Percentiles rank a stretch among this genome's conserved stretches.
These are phyloP conservation scores for Meteorus cinctellus DNA, from an alignment of 2,888 invertebrate genomes.

Conservation along the genomic window DNA sequence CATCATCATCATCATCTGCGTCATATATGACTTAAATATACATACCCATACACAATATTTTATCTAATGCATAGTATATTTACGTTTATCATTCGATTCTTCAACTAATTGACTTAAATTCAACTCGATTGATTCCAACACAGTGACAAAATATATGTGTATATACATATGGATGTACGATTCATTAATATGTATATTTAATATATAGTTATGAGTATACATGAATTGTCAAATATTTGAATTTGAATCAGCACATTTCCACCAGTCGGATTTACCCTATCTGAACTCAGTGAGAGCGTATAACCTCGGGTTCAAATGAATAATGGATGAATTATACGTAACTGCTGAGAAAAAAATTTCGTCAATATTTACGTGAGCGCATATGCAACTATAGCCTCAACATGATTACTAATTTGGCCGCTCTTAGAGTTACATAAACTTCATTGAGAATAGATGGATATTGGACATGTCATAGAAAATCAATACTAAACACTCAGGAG, in stretches of 20 bases:
- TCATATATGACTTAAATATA: no score
- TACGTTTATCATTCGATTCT: no score
- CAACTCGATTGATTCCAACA: no score
- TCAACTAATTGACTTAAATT: no score
- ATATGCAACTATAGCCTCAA: no score
- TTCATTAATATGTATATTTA: neutral
- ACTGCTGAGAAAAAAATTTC: no score
- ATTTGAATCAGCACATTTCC: slow-evolving; percentile 62
- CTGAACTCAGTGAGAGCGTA: slow-evolving; percentile 51
- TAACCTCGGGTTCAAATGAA: slow-evolving; percentile 57
- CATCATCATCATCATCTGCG: neutral
- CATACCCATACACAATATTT: no score
- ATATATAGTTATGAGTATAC: slow-evolving; percentile 16
- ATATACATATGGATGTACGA: neutral
- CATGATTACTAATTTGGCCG: no score
- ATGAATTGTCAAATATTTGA: slow-evolving; percentile 62
- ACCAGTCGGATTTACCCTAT: slow-evolving; percentile 58
- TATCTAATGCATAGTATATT: no score
- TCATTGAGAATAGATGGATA: neutral
- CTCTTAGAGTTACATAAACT: neutral
- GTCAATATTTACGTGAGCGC: no score
- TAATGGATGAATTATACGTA: slow-evolving; percentile 63
- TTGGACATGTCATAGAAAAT: no score
- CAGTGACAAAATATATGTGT: neutral
- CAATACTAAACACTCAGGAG: no score